Base-by-base conservation (phyloP, 2,888 invertebrate species). In the Cephonodes hylas region DNA sequence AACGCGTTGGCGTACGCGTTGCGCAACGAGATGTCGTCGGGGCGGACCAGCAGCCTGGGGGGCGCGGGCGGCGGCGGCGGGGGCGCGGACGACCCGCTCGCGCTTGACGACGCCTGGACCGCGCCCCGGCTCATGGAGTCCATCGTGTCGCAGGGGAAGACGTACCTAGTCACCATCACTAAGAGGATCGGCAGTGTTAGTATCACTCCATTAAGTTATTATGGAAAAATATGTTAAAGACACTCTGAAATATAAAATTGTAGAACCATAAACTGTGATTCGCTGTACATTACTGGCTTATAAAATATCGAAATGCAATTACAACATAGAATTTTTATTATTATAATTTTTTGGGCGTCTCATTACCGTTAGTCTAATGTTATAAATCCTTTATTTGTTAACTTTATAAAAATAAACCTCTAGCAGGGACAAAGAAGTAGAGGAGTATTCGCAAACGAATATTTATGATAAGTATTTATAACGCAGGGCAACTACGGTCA, bases 401-500 rank as follows among this genome's bases (percentile, higher is more conserved):
- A n/a, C n/a, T n/a, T n/a, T n/a, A n/a, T n/a, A n/a, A n/a, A n/a
- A n/a, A n/a, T n/a, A n/a, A n/a, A n/a, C n/a, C n/a, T n/a, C n/a
- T n/a, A n/a, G n/a, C 18, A 23, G 10, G 34, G 27, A 5, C 27
- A 31, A 31, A 7, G 3, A 45, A 48, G 38, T n/a, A n/a, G n/a
- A n/a, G n/a, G n/a, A n/a, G n/a, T n/a, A n/a, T n/a, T 10, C 13
- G 10, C 3, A 3, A 7, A 13, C 13, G 2, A 34, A 13, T 38
- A n/a, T 13, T 8, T n/a, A 38, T 13, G n/a, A n/a, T n/a, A 46
- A 22, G 31, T 15, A 15, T 58, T 20, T 27, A 80, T 81, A 48
- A 84, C 86, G 22, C 81, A 96, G 94, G 98, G 98, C 1, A 96
- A 96, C 84, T 98, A 97, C 83, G 98, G 98, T 0, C 96, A 96